Conservation (phyloP, 1,140 invertebrate genomes). For the Drosophila lowei region DNA sequence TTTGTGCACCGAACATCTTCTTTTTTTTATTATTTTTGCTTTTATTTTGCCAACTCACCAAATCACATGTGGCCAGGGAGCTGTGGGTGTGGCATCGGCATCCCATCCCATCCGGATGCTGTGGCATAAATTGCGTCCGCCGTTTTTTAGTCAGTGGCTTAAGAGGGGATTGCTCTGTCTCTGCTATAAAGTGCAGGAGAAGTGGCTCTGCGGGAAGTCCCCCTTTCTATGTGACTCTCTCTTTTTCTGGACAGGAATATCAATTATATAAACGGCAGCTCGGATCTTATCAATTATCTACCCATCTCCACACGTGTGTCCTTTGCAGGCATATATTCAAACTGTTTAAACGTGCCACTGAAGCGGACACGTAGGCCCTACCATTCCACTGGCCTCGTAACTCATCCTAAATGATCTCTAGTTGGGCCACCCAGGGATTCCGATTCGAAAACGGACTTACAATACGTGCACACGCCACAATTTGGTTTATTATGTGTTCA, state of each 20-base stretch:
- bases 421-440: conserved; percentile 38
- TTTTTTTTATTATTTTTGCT: conserved; percentile 65
- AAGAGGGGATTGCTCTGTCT: conserved; percentile 30
- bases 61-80: conserved; percentile 7
- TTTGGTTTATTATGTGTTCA: conserved; percentile 66
- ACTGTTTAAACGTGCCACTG: conserved; percentile 36
- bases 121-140: conserved; percentile 75
- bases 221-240: background rate
- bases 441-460: conserved; percentile 13
- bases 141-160: conserved; percentile 54
- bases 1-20: conserved; percentile 55
- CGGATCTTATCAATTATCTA: conserved; percentile 68
- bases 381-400: conserved; percentile 57
- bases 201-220: conserved; percentile 56
- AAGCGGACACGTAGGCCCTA: conserved; percentile 43
- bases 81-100: conserved; percentile 47
- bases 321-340: conserved; percentile 17
- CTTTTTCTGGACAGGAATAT: conserved; percentile 59
- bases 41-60: conserved; percentile 77
- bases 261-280: conserved; percentile 65
- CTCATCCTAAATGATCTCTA: conserved; percentile 68
- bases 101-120: conserved; percentile 56
- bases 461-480: conserved; percentile 71
- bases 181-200: background rate
- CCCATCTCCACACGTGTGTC: conserved; percentile 44